Percentiles rank a stretch among this genome's conserved stretches.
These are phyloP conservation scores for Cepphus grylle DNA, from an alignment of 2,113 vertebrate genomes.

Conservation along the genomic window DNA sequence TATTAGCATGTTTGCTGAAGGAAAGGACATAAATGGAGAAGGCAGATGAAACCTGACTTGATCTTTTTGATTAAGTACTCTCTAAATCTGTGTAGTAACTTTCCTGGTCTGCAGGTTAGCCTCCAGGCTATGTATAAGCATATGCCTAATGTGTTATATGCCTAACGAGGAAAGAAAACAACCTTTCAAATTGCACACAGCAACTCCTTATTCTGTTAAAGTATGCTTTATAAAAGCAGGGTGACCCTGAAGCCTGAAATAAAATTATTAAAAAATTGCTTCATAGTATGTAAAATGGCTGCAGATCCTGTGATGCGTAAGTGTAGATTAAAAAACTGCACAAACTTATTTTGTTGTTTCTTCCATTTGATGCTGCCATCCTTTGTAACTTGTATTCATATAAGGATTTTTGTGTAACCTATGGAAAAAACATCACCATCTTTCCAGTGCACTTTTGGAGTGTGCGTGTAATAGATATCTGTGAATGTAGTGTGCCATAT, in stretches of 20 bases:
- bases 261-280: neutral
- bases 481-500: neutral
- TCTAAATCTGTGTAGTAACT: neutral
- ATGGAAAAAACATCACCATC: neutral
- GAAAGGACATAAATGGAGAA: neutral
- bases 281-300: neutral
- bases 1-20: neutral
- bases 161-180: neutral
- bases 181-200: neutral
- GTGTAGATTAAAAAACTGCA: neutral
- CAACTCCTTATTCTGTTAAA: neutral
- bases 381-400: neutral
- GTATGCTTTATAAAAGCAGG: neutral
- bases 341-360: neutral
- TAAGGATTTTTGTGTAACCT: neutral
- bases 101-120: neutral
- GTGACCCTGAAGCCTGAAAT: neutral
- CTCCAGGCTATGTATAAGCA: neutral
- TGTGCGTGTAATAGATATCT: neutral
- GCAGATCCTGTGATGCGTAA: neutral
- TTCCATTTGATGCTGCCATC: neutral
- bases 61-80: neutral
- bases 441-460: neutral
- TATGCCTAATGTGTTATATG: neutral
- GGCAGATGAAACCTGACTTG: neutral